Base-by-base conservation (phyloP, 2,797 vertebrate genomes). In the Bufotes viridis region DNA sequence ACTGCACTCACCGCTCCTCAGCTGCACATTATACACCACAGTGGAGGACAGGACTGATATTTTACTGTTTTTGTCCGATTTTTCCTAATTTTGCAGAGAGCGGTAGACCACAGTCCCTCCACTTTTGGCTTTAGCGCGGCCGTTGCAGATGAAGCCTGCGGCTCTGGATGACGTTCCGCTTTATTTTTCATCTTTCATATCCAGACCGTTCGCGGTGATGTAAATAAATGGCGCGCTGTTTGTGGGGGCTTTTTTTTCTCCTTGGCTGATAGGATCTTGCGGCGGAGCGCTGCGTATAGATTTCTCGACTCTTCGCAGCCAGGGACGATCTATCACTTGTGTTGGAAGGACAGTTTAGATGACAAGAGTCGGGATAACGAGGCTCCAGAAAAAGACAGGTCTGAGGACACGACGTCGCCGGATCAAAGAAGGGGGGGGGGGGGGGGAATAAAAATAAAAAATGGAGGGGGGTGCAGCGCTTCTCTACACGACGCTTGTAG, bases 361-460 rank as follows among this genome's bases (percentile, higher is more conserved):
- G 87, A 85, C 87, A 85, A 61, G 82, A 70, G 61, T 65, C 74
- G 58, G 87, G 82, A 88, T 88, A 81, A 85, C 82, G 72, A 84
- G 84, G 55, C 76, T 72, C 51, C 22, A 67, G 67, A 84, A 88
- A 82, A 88, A 75, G 78, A 88, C 87, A 85, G 76, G 76, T 63
- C 75, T 81, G 82, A 81, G 82, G 82, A 80, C 74, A 51, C 55
- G 87, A 80, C 82, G 26, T 11, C 49, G 63, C 49, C 26, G 72
- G 82, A 88, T 88, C 78, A 81, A 81, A 85, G 57, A 55, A 24
- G 15, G 49, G 67, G 15, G 18, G 79, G 42, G 42, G 4, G 72
- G 42, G 79, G 42, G 42, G 4, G 72, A n/a, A 75, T 20, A 34
- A 29, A 70, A 70, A 51, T 65, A 82, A 69, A 18, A 69, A 70